These are phyloP conservation scores for Palythoa grandis DNA, from an alignment of 92 coral and sea anemone genomes.

Conservation along the genomic window DNA sequence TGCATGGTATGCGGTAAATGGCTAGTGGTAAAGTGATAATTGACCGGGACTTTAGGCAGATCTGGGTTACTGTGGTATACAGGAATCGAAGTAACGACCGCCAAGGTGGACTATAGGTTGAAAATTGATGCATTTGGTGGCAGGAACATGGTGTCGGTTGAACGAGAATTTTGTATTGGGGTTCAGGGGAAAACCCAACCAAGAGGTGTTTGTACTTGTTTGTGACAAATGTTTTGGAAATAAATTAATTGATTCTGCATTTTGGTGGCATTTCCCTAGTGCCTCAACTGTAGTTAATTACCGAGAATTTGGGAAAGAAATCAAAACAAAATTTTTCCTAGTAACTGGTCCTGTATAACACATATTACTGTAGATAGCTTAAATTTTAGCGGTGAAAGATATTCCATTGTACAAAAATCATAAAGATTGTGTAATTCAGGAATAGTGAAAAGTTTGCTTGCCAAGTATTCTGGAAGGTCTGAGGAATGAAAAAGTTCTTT, in stretches of 20 bases:
- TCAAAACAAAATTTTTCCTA: conserved; percentile 14
- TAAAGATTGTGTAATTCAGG: conserved; percentile 21
- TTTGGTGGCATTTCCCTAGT: neutral
- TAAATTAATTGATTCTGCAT: neutral
- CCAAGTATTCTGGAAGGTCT: conserved; percentile 41
- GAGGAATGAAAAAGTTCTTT: conserved; percentile 29
- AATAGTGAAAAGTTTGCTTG: conserved; percentile 32
- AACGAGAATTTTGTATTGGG: conserved; percentile 43
- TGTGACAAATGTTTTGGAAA: conserved; percentile 7
- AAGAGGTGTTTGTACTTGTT: conserved; percentile 18
- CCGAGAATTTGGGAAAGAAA: conserved; percentile 10
- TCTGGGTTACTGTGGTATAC: conserved; percentile 6
- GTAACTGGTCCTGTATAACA: conserved; percentile 21
- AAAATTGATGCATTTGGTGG: conserved; percentile 38
- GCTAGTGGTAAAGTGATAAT: conserved; percentile 7
- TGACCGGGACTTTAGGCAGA: conserved; percentile 13
- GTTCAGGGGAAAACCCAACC: conserved; percentile 31
- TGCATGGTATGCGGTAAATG: conserved; percentile 29
- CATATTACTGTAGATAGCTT: neutral
- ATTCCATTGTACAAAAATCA: conserved; percentile 10
- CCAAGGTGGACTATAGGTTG: conserved; percentile 42
- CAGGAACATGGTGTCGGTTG: conserved; percentile 29
- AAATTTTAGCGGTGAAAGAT: conserved; percentile 7
- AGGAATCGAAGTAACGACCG: conserved; percentile 43
- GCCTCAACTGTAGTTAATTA: conserved; percentile 28